Evolutionary conservation across 2,797 vertebrate genomes (phyloP), one percentile per base, ranked within the genome.

Genomic region (Dryobates pubescens): DNA sequence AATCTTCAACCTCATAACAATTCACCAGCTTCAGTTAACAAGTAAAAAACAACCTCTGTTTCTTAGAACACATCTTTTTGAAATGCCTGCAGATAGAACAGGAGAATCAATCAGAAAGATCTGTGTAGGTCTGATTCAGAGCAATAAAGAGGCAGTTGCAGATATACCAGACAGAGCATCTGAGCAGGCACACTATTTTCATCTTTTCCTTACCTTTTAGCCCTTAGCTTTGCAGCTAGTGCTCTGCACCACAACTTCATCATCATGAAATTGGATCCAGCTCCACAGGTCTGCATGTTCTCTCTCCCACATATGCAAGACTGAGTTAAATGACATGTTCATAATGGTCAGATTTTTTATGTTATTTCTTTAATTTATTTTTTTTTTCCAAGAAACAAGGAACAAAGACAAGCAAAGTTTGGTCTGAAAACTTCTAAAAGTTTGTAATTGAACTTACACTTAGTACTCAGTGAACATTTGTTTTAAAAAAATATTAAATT

Each of bases 401-500:
- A 79, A 65, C 12, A 27, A n/a, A 85, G 15, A 6, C 6, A 65
- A 26, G 82, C 30, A 47, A 87, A 61, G 4, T 30, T 49, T 32
- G 24, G 9, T 63, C 22, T 32, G 32, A 75, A 93, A 81, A 81
- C 12, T 7, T 62, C 16, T 38, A 32, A 63, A 82, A 49, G 47
- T 36, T 54, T 47, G 3, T 4, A 8, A 43, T 74, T 75, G 9
- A 63, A n/a, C 3, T 47, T 16, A 45, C 7, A 3, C 2, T n/a
- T 51, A 3, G 7, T 29, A 9, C 5, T 29, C 17, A 24, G 8
- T 22, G 68, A 82, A 47, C 5, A 17, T 18, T 7, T 69, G 4
- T 6, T 36, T 29, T 0, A 7, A n/a, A 0, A 5, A 29, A 23
- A 17, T 32, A 32, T 26, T 45, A 3, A 43, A 1, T 6, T 51